Base-by-base conservation (phyloP, 92 coral and sea anemone genomes). In the Hydrozoanthus gracilis region DNA sequence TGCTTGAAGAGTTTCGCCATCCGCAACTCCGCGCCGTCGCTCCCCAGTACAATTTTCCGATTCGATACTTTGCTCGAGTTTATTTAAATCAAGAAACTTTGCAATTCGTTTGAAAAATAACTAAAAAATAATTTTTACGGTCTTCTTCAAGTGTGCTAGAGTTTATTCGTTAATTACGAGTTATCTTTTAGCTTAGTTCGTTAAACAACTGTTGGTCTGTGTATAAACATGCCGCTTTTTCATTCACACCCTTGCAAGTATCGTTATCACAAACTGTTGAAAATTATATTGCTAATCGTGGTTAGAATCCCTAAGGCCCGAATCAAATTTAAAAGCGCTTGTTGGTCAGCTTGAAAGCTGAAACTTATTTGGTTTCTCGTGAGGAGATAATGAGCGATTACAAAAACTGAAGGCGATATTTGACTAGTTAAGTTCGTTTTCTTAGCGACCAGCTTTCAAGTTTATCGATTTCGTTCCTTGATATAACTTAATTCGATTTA, bases 141-240 rank as follows among this genome's bases (percentile, higher is more conserved):
- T 46, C 61, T 20, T n/a, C 48, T 80, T 80, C 73, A 80, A 80
- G 74, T 65, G 46, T 44, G 27, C 10, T 74, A 6, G 45, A 80
- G 74, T 65, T 48, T 48, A 66, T 80, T 80, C 85, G 85, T 60
- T 80, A 80, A 80, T 80, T 64, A 80, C 74, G 48, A 80, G 39
- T 80, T 80, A 80, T 80, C 74, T 49, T 67, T 46, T 44, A 46
- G 18, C 8, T 44, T 12, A 65, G 58, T 8, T 80, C 55, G 85
- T 47, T 70, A 80, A 80, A 80, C 72, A 64, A 79, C 13, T 54
- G 8, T 62, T 80, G 6, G 85, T 4, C 46, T 20, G 56, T 80
- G 75, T 65, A 80, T 66, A 65, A 80, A 64, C 85, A 80, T 80
- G 85, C 58, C 85, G 73, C 75, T 66, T 61, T 80, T 80, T 80